Evolutionary conservation across 2,797 vertebrate species (phyloP), one percentile per base, ranked within the genome.

Genomic region (Notolepis coatsorum): DNA sequence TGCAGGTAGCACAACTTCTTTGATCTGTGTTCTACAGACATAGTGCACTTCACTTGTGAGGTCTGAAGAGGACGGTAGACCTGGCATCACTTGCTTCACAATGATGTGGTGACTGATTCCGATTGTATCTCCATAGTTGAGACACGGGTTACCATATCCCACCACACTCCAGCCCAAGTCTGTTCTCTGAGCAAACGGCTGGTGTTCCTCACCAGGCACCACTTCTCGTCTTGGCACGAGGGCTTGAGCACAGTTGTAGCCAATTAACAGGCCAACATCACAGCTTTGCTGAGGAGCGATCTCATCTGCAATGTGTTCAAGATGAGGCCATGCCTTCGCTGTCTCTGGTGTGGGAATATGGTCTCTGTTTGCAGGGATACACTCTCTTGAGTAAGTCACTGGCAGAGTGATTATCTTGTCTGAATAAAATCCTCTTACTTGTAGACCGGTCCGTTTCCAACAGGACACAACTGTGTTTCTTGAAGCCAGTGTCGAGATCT

Each of bases 351-450:
- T 28, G 2, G 56, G 27, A 12, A 77, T 73, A 10, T 69, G 61
- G 24, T 41, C 45, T 69, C 33, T 1, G 12, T 63, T 70, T 30
- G 48, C 54, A 3, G 65, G 53, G 0, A 69, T 70, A 3, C 53
- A 61, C 0, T 61, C 47, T 64, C 61, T 65, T 23, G 46, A 13
- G n/a, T 70, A 69, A 0, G 31, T 71, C 1, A 28, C 51, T 51
- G 53, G 68, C 7, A 75, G 53, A 7, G 43, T 10, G 5, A 74
- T 74, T 6, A 31, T 54, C n/a, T 15, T 74, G 13, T 66, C 12
- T 30, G 48, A 79, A 15, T 68, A 65, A 3, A 75, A n/a, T n/a
- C n/a, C n/a, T n/a, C n/a, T n/a, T 12, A 68, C 56, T 59, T 75
- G 71, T 12, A 79, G 1, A 12, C 61, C 57, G 23, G 51, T 39